Base-by-base conservation (phyloP, 2,113 vertebrate genomes). In the Bucco capensis region DNA sequence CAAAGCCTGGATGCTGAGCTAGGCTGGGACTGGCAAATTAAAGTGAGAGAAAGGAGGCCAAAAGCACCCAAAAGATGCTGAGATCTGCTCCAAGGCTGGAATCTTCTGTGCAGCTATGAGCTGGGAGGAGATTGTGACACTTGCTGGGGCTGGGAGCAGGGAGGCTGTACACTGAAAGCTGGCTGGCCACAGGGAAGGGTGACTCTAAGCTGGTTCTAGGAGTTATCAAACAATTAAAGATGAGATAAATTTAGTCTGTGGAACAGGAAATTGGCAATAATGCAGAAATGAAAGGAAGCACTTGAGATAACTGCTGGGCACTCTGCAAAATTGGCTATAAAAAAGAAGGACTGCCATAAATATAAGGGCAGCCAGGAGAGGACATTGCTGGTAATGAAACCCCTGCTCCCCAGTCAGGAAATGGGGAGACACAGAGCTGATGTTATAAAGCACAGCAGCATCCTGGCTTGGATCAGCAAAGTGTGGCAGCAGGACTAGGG, bases 191-290 rank as follows among this genome's bases (percentile, higher is more conserved):
- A 30, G 81, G 61, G 73, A 69, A 84, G 86, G 84, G 86, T 49
- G 81, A 64, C 73, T 86, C 56, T 70, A n/a, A 84, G 84, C 77
- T 78, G 81, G 60, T 69, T 64, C 61, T 83, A 75, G 81, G 86
- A 93, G 84, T 93, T 88, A 92, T 89, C 95, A 92, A 89, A 92
- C 91, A 95, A 95, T 95, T 95, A 95, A 94, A 95, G 86, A 84
- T 60, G 89, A 54, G 81, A 96, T 94, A 94, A 95, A 95, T 95
- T 92, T 75, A 92, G 89, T n/a, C 81, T 16, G 25, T 44, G 84
- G 70, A 94, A 67, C 93, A 95, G 95, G 95, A 96, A 96, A 95
- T 94, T 94, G 89, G 91, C 86, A 93, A 90, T 94, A 90, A 95
- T 8, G 86, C 73, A 44, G 49, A 78, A 90, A 82, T 49, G 95